These are phyloP conservation scores for Pterocles orientalis DNA, from an alignment of 2,113 vertebrate genomes.

Conservation along the genomic window DNA sequence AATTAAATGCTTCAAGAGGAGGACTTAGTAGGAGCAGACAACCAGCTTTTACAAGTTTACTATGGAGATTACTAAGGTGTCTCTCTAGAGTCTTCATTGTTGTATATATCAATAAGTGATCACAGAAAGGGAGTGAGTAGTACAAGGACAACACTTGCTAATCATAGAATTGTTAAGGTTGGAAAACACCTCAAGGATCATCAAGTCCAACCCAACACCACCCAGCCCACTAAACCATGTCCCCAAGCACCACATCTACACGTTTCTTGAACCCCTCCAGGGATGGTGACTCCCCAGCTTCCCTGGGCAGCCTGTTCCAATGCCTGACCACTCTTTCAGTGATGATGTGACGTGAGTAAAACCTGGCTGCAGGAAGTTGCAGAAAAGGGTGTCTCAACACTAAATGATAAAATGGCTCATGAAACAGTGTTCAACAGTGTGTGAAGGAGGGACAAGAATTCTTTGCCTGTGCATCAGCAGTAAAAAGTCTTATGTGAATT, in stretches of 20 bases:
- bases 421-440: background rate
- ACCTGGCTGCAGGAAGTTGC: background rate
- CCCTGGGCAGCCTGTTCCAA: too few species aligned
- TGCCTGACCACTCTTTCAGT: too few species aligned
- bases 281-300: too few species aligned
- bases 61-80: background rate
- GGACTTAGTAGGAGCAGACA: background rate
- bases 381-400: background rate
- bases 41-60: background rate
- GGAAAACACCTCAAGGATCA: too few species aligned
- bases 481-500: background rate
- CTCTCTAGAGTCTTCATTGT: background rate
- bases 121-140: background rate
- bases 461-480: background rate
- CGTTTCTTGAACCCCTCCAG: too few species aligned
- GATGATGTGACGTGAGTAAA: background rate
- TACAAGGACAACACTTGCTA: background rate
- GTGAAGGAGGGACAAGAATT: background rate
- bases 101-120: background rate
- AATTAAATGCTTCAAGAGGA: background rate
- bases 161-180: too few species aligned
- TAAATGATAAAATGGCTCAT: background rate
- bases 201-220: too few species aligned
- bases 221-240: too few species aligned
- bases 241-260: too few species aligned